Base-by-base conservation (phyloP, 2,113 vertebrate genomes). In the Scytalopus superciliaris region DNA sequence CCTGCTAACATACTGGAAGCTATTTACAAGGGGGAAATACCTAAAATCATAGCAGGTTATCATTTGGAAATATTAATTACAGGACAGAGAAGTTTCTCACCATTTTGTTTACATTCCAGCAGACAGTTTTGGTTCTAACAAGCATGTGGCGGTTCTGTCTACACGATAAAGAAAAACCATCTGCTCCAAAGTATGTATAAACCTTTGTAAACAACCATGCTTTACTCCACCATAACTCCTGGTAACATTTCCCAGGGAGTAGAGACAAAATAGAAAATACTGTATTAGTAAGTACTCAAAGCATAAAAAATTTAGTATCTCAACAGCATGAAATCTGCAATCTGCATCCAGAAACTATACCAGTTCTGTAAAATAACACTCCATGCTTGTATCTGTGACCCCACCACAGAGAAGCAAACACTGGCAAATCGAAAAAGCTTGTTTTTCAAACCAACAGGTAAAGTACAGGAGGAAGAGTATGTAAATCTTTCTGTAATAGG, bases 101-200 rank as follows among this genome's bases (percentile, higher is more conserved):
- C 40, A 13, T 60, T 75, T 87, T 86, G 69, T 93, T 91, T 94
- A 96, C 92, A 95, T 96, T 96, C 96, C 96, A 96, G 85, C 88
- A 88, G 88, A 14, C 64, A 49, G 73, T 66, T 84, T 76, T 75
- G 64, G 64, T 93, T 94, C 56, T 39, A 49, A 56, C 0, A 12
- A 95, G 93, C 84, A 60, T 1, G 33, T 80, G 79, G 82, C 30
- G 11, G 76, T 56, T 83, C 78, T 74, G 74, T 82, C 68, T 70
- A 12, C 12, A 4, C 67, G 75, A 90, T 40, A 49, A 83, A 66
- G 84, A 69, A 59, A 93, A 89, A 62, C 83, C 84, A 74, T 68
- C 89, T 84, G 60, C 94, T 94, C 90, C 84, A 44, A 86, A 88
- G 21, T 10, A 14, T 2, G 7, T 35, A 30, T 14, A n/a, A 59